These are phyloP conservation scores for Dynastes hyllus DNA, from an alignment of 2,888 invertebrate species.

Conservation along the genomic window DNA sequence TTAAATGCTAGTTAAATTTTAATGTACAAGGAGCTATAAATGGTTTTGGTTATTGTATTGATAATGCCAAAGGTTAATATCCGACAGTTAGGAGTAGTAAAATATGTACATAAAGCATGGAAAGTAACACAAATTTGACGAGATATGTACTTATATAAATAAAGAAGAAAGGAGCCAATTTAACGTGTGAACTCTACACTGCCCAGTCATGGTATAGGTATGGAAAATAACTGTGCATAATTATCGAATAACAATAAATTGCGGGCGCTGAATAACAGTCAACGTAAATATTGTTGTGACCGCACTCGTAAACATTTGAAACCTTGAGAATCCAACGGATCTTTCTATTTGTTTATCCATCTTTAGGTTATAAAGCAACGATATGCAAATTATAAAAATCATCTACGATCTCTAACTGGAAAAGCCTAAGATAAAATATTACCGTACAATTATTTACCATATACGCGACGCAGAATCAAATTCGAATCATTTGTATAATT, in stretches of 20 bases:
- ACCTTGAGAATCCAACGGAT: constrained; percentile 39
- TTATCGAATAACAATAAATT: constrained; percentile 3
- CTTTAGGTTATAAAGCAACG: constrained; percentile 6
- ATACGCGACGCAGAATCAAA: constrained; percentile 34
- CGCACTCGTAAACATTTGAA: constrained; percentile 24
- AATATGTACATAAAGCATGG: not conserved
- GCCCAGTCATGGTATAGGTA: not conserved
- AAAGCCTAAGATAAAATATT: constrained; percentile 31
- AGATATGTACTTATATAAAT: not conserved
- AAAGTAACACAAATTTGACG: not conserved
- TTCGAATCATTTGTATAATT: constrained; percentile 26
- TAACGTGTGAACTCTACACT: not conserved
- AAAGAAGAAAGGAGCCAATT: not conserved
- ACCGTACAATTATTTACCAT: constrained; percentile 41
- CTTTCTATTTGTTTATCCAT: constrained; percentile 26
- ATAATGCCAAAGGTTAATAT: not conserved
- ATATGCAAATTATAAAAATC: constrained; percentile 33
- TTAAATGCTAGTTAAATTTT: not conserved
- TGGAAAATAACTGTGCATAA: constrained; percentile 23
- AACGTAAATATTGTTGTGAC: constrained; percentile 16
- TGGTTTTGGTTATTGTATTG: not conserved
- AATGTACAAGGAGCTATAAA: not conserved
- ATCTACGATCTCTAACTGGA: constrained; percentile 9
- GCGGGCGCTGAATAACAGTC: constrained; percentile 17
- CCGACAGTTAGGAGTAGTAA: not conserved